Evolutionary conservation across 1,140 invertebrate genomes (phyloP).

Genomic region (Drosophila murphyi): DNA sequence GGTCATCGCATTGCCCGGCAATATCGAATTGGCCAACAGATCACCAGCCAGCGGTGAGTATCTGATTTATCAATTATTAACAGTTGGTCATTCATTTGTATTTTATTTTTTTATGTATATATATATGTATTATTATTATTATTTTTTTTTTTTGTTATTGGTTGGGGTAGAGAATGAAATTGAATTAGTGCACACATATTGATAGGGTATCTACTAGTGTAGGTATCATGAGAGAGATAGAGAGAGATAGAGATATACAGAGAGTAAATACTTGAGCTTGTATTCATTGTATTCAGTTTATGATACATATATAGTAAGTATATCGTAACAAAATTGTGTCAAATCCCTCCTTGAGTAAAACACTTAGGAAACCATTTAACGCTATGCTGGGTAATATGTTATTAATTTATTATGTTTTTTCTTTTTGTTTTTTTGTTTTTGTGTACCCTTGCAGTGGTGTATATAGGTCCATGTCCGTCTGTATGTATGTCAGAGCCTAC

Average conservation of each 20-base stretch:
- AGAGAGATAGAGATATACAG: background rate
- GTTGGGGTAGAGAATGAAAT: constrained; percentile 8
- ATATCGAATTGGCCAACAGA: constrained; percentile 87
- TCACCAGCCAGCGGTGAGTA: constrained; percentile 91
- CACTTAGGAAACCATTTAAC: constrained; percentile 40
- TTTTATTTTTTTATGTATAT: background rate
- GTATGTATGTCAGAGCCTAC: no score
- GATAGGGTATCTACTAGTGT: background rate
- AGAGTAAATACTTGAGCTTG: constrained; percentile 21
- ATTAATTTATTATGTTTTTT: background rate
- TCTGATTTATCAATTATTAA: constrained; percentile 36
- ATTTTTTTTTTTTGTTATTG: background rate
- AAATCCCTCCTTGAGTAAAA: constrained; percentile 32
- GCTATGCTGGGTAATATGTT: constrained; percentile 19
- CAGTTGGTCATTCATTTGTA: background rate
- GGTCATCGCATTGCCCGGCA: constrained; percentile 90
- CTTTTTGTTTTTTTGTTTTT: constrained; percentile 1
- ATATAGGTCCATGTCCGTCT: no score
- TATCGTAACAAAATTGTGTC: constrained; percentile 34
- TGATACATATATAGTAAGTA: constrained; percentile 10
- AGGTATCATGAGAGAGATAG: background rate
- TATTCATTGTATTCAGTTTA: constrained; percentile 32
- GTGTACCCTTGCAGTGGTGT: constrained; percentile 21
- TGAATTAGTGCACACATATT: constrained; percentile 20
- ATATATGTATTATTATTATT: no score